Conservation (phyloP, 2,113 vertebrate species). For the Labeo catla region DNA sequence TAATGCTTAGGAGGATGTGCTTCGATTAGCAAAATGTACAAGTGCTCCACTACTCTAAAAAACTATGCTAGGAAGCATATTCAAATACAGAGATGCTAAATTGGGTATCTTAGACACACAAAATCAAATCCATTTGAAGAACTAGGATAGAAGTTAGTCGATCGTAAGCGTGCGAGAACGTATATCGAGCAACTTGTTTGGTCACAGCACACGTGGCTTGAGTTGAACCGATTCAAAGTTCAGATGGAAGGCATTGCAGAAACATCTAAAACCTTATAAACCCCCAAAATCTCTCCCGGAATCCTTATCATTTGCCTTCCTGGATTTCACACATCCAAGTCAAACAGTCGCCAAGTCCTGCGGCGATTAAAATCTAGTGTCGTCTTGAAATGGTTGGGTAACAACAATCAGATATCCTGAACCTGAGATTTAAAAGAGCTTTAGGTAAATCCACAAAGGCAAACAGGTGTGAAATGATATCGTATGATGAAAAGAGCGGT, state of each 20-base stretch:
- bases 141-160: background rate
- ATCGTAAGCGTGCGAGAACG: background rate
- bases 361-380: constrained; percentile 18
- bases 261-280: background rate
- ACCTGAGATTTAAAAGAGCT: constrained; percentile 46
- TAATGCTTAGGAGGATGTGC: constrained; percentile 30
- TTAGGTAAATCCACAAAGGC: constrained; percentile 38
- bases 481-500: constrained; percentile 20
- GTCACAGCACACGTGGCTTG: constrained; percentile 21
- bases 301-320: constrained; percentile 12
- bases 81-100: constrained; percentile 32
- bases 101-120: constrained; percentile 18
- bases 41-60: constrained; percentile 40
- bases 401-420: constrained; percentile 38
- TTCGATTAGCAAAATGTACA: constrained; percentile 44
- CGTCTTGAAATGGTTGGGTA: constrained; percentile 22
- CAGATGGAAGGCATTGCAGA: constrained; percentile 4
- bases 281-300: background rate
- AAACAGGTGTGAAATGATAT: constrained; percentile 37
- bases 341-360: constrained; percentile 22
- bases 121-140: background rate
- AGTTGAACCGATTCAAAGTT: background rate
- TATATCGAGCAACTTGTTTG: constrained; percentile 7
- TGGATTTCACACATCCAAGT: background rate
- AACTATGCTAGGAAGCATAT: constrained; percentile 24